A percentile compares a stretch with the other conserved stretches of the same genome.
phyloP scores from a whole-genome alignment of 1,140 invertebrate genomes.

The Drosophila ficusphila region DNA sequence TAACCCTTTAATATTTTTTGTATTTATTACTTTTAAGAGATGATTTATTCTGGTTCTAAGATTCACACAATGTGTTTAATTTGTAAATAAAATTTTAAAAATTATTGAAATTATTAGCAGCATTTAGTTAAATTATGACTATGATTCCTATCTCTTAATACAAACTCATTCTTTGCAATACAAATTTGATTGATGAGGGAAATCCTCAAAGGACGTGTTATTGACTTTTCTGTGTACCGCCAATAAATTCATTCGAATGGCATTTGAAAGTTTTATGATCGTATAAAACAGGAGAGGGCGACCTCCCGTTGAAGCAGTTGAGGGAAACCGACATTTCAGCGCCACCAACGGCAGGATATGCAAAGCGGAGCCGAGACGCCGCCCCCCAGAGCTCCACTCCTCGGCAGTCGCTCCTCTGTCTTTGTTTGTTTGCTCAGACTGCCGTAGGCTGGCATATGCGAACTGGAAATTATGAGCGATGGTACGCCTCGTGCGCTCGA shows the following conservation, averaged over 20 bases:
- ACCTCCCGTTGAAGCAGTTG: constrained; percentile 6
- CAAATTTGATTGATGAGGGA: too few relatives aligned
- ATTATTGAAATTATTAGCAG: too few relatives aligned
- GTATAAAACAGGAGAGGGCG: constrained; percentile 42
- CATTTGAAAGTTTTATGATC: constrained; percentile 68
- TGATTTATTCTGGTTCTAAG: too few relatives aligned
- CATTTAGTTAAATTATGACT: too few relatives aligned
- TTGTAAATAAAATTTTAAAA: too few relatives aligned
- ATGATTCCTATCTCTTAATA: too few relatives aligned
- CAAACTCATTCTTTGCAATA: too few relatives aligned
- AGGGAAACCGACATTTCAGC: constrained; percentile 16
- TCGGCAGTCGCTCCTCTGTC: background rate
- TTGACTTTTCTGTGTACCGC: background rate
- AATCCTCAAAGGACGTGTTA: too few relatives aligned
- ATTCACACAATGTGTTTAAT: too few relatives aligned
- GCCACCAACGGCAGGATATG: constrained; percentile 55
- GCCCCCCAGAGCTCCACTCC: background rate
- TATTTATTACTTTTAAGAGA: too few relatives aligned
- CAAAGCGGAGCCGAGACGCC: constrained; percentile 63
- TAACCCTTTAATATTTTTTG: too few relatives aligned
- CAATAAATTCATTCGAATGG: constrained; percentile 49
- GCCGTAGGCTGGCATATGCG: constrained; percentile 62
- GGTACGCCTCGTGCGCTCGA: constrained; percentile 40
- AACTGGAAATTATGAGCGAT: constrained; percentile 76
- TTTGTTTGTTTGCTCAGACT: constrained; percentile 44